Percentiles rank a stretch among this genome's conserved stretches.
Evolutionary conservation across 2,888 invertebrate species (phyloP).

Genomic region (Poecilobothrus nobilitatus): DNA sequence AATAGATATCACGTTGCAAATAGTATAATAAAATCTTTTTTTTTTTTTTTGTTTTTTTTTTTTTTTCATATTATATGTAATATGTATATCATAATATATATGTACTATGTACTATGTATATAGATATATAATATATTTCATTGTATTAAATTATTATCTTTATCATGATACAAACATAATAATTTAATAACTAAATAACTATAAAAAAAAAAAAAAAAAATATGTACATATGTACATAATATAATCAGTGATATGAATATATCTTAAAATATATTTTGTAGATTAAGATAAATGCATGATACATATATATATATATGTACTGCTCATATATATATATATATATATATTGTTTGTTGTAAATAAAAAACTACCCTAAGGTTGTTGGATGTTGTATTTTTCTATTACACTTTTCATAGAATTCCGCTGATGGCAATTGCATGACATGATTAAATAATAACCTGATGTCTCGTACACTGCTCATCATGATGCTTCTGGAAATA

Average conservation of each 20-base stretch:
- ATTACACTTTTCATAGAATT: neutral
- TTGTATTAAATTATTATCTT: neutral
- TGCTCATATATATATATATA: too few species aligned
- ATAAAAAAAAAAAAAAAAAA: too few species aligned
- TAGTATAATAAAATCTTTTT: neutral
- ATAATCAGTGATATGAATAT: too few species aligned
- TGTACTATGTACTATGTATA: neutral
- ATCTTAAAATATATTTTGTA: too few species aligned
- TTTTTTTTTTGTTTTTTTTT: too few species aligned
- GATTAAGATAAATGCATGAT: neutral
- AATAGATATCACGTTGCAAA: constrained; percentile 4
- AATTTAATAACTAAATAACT: neutral
- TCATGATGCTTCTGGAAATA: neutral
- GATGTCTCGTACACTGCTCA: neutral
- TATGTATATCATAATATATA: too few species aligned
- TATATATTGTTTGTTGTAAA: too few species aligned
- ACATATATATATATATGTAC: neutral
- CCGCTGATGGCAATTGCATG: constrained; percentile 1
- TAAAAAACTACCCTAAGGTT: too few species aligned
- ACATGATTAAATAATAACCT: constrained; percentile 1
- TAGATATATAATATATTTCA: neutral
- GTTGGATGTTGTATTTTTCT: too few species aligned
- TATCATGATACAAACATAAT: neutral
- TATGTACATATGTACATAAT: too few species aligned
- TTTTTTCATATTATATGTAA: too few species aligned